Evolutionary conservation across 1,140 invertebrate genomes (phyloP).

Genomic region (Leptestheria dahalacensis): DNA sequence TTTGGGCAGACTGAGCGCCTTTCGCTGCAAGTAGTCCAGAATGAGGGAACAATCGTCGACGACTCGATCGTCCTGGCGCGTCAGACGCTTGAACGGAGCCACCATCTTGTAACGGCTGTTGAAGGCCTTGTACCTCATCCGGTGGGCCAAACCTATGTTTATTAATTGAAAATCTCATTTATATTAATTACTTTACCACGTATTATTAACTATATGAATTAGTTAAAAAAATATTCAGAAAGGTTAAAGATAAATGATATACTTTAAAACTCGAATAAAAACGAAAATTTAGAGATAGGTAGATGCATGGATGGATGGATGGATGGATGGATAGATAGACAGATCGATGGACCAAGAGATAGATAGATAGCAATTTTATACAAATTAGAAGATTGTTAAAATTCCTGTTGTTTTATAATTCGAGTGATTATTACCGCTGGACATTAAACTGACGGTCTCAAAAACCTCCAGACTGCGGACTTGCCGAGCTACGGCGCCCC

Average conservation of each 20-base stretch:
- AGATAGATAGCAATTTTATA: no score
- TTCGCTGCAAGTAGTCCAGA: conserved; percentile 41
- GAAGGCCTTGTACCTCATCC: conserved; percentile 91
- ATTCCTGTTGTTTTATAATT: no score
- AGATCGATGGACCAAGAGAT: no score
- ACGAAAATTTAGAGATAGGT: no score
- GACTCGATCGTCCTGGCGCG: conserved; percentile 60
- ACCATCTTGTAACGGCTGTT: conserved; percentile 66
- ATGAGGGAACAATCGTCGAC: conserved; percentile 64
- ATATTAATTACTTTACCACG: no score
- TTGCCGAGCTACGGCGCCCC: conserved; percentile 62
- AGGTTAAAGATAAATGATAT: conserved; percentile 24
- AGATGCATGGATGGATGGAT: no score
- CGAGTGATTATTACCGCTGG: conserved; percentile 29
- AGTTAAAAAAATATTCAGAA: no score
- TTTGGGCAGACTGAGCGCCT: conserved; percentile 27
- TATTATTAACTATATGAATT: no score
- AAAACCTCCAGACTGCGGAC: conserved; percentile 80
- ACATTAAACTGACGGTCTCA: conserved; percentile 89
- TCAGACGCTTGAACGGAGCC: conserved; percentile 54
- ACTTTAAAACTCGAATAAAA: no score
- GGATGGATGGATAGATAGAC: no score
- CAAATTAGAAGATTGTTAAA: no score
- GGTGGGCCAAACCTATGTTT: conserved; percentile 61
- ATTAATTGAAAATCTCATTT: no score